Base-by-base conservation (phyloP, 2,113 vertebrate genomes). In the Lota lota region DNA sequence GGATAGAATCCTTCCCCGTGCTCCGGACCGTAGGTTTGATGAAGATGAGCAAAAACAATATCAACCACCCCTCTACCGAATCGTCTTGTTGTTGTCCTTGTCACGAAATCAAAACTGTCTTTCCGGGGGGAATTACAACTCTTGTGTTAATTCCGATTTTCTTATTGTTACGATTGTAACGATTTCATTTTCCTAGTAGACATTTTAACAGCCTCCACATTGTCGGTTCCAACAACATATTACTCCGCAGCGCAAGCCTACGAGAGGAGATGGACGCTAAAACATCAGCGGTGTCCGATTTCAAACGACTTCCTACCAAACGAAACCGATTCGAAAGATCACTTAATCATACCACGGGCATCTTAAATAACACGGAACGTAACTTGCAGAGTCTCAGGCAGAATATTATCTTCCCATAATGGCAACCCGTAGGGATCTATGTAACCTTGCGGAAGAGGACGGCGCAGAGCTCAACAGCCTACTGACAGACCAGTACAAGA, bases 171-270 rank as follows among this genome's bases (percentile, higher is more conserved):
- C 85, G 87, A 88, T 73, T 85, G 79, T 84, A 80, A 89, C 79
- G 83, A 87, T 91, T 86, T 93, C 89, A 90, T 91, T 90, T 85
- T 88, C 88, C 79, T 83, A 89, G 92, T 89, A 90, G 92, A 93
- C 92, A 92, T 93, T 88, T 92, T 92, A 89, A 83, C 91, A 91
- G 77, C 92, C 89, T 93, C 89, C 91, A 93, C 91, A 93, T 92
- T 92, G 92, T 93, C 89, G 90, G 81, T 82, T 85, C 85, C 85
- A 81, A 59, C 65, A 19, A 18, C 24, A 74, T 92, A 93, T 93
- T 84, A 73, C 83, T 93, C 90, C 92, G 92, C 92, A 19, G 53
- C 58, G 64, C 88, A 72, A 72, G 75, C 70, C 81, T 84, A 14
- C 53, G 79, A 78, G 79, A 22, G 20, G 81, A 86, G 79, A 82